Percentiles rank a stretch among this genome's conserved stretches.
These are phyloP conservation scores for Pongo abelii DNA, from an alignment of 2,113 vertebrate genomes.

Conservation along the genomic window DNA sequence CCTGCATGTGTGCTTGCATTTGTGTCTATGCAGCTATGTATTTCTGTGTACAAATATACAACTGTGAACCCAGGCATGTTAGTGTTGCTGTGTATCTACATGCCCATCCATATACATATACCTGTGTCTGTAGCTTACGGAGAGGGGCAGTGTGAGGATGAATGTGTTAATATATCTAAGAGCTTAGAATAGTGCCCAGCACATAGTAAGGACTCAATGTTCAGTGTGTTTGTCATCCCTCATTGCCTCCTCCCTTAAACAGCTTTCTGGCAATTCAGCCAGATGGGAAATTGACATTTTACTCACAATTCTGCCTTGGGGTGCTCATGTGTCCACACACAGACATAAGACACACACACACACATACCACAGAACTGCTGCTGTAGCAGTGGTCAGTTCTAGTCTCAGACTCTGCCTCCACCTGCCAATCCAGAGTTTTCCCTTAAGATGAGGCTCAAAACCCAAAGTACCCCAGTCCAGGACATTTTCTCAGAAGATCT, in stretches of 20 bases:
- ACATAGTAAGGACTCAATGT: background rate
- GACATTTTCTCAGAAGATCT: background rate
- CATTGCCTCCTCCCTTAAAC: background rate
- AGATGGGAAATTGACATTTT: background rate
- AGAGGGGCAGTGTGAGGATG: background rate
- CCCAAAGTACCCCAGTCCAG: background rate
- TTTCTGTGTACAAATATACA: background rate
- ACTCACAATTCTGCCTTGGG: background rate
- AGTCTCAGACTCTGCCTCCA: background rate
- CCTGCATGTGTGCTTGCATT: background rate
- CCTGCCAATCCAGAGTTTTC: background rate
- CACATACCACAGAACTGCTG: background rate
- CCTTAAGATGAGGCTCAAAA: background rate
- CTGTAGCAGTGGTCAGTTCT: background rate
- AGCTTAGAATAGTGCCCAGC: background rate
- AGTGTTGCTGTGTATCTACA: background rate
- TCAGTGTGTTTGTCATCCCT: background rate
- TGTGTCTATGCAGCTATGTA: background rate
- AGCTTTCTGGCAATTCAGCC: background rate
- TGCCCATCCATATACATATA: rapidly evolving
- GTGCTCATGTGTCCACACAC: no score
- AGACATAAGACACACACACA: background rate
- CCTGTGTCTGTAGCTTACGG: background rate
- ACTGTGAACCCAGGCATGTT: background rate
- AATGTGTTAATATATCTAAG: background rate